These are phyloP conservation scores for Megalops atlanticus DNA, from an alignment of 2,113 vertebrate genomes.

Conservation along the genomic window DNA sequence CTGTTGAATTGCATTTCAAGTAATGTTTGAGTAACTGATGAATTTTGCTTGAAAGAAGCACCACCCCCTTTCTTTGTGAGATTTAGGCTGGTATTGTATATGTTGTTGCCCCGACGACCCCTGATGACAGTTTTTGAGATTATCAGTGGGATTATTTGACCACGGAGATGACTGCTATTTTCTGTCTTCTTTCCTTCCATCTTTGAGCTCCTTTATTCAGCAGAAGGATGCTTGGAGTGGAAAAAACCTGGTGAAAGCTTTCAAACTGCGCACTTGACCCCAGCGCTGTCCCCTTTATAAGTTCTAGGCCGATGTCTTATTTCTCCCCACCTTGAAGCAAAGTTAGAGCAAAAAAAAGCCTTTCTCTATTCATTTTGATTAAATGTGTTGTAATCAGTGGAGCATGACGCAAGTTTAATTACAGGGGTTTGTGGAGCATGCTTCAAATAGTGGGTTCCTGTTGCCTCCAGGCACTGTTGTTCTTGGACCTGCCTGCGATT, in stretches of 20 bases:
- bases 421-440: constrained; percentile 3
- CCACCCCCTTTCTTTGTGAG: neutral
- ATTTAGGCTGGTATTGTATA: neutral
- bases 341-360: neutral
- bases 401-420: constrained; percentile 27
- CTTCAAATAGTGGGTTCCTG: neutral
- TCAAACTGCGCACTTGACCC: neutral
- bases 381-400: neutral
- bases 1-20: neutral
- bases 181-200: too few species aligned
- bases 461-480: constrained; percentile 14
- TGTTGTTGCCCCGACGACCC: neutral
- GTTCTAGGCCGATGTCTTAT: neutral
- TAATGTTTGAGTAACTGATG: neutral
- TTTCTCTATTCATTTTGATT: constrained; percentile 21
- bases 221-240: too few species aligned
- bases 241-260: neutral
- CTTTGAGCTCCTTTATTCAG: too few species aligned
- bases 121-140: neutral
- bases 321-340: neutral
- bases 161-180: too few species aligned
- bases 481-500: constrained; percentile 10
- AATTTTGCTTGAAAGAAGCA: neutral
- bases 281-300: neutral
- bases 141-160: neutral